These are phyloP conservation scores for Rhegmatorhina hoffmannsi DNA, from an alignment of 2,113 vertebrate species.

Conservation along the genomic window DNA sequence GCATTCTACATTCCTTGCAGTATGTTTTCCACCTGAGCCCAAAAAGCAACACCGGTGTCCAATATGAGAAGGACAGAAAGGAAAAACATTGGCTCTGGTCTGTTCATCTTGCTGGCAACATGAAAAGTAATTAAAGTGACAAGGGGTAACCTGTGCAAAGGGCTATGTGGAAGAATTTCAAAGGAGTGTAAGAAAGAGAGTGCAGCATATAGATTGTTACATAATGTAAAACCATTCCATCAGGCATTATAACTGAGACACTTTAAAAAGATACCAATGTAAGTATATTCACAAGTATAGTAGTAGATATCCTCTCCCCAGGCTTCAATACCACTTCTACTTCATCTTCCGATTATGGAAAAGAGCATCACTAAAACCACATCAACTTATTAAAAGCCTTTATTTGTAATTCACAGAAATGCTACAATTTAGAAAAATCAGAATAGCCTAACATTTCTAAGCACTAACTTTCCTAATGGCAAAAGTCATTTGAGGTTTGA, in stretches of 20 bases:
- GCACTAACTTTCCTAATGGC: neutral
- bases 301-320: neutral
- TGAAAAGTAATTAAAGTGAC: neutral
- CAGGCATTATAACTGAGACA: neutral
- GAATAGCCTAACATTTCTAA: neutral
- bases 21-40: neutral
- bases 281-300: neutral
- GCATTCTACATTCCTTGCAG: neutral
- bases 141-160: neutral
- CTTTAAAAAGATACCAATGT: neutral
- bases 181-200: neutral
- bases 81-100: neutral
- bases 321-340: neutral
- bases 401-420: neutral
- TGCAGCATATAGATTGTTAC: neutral
- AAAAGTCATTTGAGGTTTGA: neutral
- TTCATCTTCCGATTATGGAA: neutral
- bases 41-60: neutral
- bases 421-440: neutral
- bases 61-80: neutral
- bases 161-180: neutral
- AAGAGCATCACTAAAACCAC: neutral
- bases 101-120: neutral
- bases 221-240: neutral
- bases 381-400: neutral